Base-by-base conservation (phyloP, 2,797 vertebrate genomes). In the Ciconia nigra region DNA sequence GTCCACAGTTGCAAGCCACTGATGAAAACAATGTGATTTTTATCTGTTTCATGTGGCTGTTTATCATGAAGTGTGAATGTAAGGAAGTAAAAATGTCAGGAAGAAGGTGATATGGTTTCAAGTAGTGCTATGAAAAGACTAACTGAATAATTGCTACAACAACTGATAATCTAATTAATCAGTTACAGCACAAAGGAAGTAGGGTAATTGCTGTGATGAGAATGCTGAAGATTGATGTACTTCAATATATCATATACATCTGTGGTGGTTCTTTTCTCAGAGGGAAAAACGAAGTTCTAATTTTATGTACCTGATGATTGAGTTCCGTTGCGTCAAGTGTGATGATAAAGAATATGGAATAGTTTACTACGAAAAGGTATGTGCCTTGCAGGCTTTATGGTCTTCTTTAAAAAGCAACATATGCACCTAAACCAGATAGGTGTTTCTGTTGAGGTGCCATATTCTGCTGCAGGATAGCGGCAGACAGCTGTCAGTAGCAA, bases 271-370 rank as follows among this genome's bases (percentile, higher is more conserved):
- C 83, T 89, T 70, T 90, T 94, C 93, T 82, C 97, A 99, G 99
- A 99, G 99, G 91, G 99, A 99, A 94, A 99, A 99, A 87, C 99
- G 99, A 83, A 99, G 99, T 98, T 99, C 99, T 70, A 99, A 99
- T 98, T 99, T 99, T 97, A 99, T 99, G 99, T 99, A 99, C 98
- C 98, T 99, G 95, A 99, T 99, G 99, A 99, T 99, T 98, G 99
- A 99, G 97, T 99, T 99, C 96, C 99, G 99, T 17, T 99, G 99
- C 0, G 99, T 99, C 94, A 99, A 99, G 96, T 98, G 98, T 13
- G 99, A 99, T 63, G 99, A 99, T 92, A 99, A 98, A 95, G 99
- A 99, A 83, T 99, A 99, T 92, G 99, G 99, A 70, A 99, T 99
- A 37, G 99, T 99, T 82, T 99, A 99, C 97, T 99, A 99, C 46